Conservation (phyloP, 1,140 invertebrate species). For the Cotesia vestalis region DNA sequence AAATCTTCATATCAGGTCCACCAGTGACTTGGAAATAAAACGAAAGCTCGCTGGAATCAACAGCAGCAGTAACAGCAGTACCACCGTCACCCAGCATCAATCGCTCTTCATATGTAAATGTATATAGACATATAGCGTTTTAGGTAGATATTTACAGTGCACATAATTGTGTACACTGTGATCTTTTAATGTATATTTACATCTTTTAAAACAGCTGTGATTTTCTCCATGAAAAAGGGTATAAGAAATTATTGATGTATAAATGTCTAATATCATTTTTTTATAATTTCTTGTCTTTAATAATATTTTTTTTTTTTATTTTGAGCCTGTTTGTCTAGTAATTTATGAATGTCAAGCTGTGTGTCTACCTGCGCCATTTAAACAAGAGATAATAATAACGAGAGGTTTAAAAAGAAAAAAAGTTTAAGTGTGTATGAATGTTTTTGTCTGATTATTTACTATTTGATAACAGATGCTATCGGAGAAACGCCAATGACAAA, state of each 20-base stretch:
- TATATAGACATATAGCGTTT: conserved; percentile 49
- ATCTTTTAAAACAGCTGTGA: conserved; percentile 53
- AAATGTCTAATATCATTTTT: conserved; percentile 12
- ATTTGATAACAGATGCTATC: conserved; percentile 18
- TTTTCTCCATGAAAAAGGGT: conserved; percentile 38
- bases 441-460: conserved; percentile 18
- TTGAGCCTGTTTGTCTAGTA: conserved; percentile 1
- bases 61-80: conserved; percentile 10
- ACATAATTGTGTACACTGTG: conserved; percentile 40
- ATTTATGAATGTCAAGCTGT: conserved; percentile 9
- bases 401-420: background rate
- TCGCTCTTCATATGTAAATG: conserved; percentile 47
- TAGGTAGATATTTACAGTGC: conserved; percentile 43
- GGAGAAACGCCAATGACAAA: conserved; percentile 21
- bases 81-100: conserved; percentile 32
- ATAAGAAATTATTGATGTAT: conserved; percentile 21
- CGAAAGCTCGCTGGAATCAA: background rate
- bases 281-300: no score
- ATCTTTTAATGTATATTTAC: conserved; percentile 50
- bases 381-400: background rate
- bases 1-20: background rate
- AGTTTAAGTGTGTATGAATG: background rate
- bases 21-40: background rate
- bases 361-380: conserved; percentile 17
- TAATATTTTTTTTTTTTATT: background rate